A percentile compares a stretch with the other conserved stretches of the same genome.
These are phyloP conservation scores for Drosophila meridionalis DNA, from an alignment of 2,888 invertebrate species.

Conservation along the genomic window DNA sequence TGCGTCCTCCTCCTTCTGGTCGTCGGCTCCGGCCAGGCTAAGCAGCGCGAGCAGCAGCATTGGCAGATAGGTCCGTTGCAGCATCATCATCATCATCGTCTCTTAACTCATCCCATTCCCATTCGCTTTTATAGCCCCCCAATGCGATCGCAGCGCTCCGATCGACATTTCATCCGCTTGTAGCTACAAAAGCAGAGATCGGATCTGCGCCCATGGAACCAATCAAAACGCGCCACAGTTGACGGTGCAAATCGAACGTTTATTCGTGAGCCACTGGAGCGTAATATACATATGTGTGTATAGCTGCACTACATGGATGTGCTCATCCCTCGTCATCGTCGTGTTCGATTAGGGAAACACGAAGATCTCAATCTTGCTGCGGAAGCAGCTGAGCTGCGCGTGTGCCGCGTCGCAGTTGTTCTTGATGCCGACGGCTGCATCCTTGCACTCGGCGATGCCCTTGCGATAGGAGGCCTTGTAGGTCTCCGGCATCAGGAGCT, in stretches of 20 bases:
- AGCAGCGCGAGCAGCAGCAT: constrained; percentile 46
- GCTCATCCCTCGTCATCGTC: neutral
- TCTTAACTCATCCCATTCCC: constrained; percentile 4
- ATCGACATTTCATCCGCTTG: constrained; percentile 22
- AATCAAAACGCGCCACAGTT: constrained; percentile 19
- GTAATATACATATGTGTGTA: neutral
- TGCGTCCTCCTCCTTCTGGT: constrained; percentile 48
- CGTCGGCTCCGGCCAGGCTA: constrained; percentile 27
- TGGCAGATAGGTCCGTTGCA: constrained; percentile 19
- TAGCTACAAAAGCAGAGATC: constrained; percentile 9
- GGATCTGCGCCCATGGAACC: constrained; percentile 8
- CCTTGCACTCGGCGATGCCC: constrained; percentile 79
- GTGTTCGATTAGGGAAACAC: constrained; percentile 74
- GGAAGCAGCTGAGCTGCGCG: constrained; percentile 76
- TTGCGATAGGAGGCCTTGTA: constrained; percentile 76
- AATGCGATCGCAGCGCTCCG: neutral
- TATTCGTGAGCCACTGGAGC: constrained; percentile 33
- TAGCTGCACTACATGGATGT: neutral
- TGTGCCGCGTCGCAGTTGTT: constrained; percentile 83
- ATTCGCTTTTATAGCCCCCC: constrained; percentile 26
- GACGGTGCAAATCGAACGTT: constrained; percentile 20
- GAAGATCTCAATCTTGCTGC: constrained; percentile 73
- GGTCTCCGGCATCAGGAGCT: constrained; percentile 82
- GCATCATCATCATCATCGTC: constrained; percentile 5
- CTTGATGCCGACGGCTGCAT: constrained; percentile 80